phyloP scores from a whole-genome alignment of 2,797 vertebrate genomes.

The Propithecus perrieri region DNA sequence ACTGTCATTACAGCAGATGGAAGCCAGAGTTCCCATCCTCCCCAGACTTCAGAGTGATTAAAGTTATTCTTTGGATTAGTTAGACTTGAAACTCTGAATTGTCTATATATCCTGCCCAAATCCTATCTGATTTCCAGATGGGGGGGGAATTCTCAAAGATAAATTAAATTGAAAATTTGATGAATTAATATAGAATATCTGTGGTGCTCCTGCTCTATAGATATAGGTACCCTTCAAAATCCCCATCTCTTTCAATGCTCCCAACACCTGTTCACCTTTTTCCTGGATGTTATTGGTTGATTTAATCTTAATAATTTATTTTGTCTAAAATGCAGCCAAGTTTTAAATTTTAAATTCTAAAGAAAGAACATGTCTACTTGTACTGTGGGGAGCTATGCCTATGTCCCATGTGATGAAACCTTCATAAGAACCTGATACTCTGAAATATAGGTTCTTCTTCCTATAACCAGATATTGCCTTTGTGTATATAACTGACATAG shows the following conservation, averaged over 20 bases:
- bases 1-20: slow-evolving; percentile 72
- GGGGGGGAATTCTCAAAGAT: background rate
- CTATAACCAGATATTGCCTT: background rate
- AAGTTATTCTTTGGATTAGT: slow-evolving; percentile 53
- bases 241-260: background rate
- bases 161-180: slow-evolving; percentile 41
- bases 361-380: background rate
- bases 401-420: background rate
- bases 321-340: background rate
- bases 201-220: background rate
- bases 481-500: background rate
- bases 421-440: background rate
- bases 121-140: background rate
- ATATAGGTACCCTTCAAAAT: background rate
- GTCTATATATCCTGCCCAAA: background rate
- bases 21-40: slow-evolving; percentile 38
- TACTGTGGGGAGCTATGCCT: background rate
- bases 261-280: background rate
- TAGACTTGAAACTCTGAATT: slow-evolving; percentile 36
- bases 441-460: background rate
- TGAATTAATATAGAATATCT: background rate
- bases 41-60: background rate
- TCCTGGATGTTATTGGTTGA: slow-evolving; percentile 13
- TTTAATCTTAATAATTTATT: background rate
- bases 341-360: slow-evolving; percentile 27